Base-by-base conservation (phyloP, 2,888 invertebrate species). In the Leucophenga maculata region DNA sequence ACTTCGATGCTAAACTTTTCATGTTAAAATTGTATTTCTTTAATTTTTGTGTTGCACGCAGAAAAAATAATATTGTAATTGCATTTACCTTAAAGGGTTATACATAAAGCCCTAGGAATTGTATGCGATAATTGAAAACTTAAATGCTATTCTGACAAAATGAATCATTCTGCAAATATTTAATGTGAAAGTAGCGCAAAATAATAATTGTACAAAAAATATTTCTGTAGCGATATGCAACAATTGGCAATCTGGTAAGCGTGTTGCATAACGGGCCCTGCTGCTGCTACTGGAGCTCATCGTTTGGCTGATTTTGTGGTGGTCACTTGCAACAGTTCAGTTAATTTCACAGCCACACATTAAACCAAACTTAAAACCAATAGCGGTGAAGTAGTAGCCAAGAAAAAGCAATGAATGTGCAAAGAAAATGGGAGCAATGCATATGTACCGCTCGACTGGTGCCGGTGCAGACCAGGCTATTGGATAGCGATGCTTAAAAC, bases 211-310 rank as follows among this genome's bases (percentile, higher is more conserved):
- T 6, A 39, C 8, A 54, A 20, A n/a, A 20, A 54, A 18, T 18
- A 54, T 16, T 4, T 18, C 18, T 54, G 1, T 22, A 6, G 20
- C 44, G 65, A n/a, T 65, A 32, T 65, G 65, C 65, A 65, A 50
- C 52, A 65, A 32, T 65, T 65, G 65, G 50, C 52, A 65, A 64
- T 48, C 20, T 48, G 64, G 46, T 65, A 52, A 52, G 22, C 52
- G 55, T 66, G 66, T 66, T 66, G 52, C 66, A 66, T 66, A 66
- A 66, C 66, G 66, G 66, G 39, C 62, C 65, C 26, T 65, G 18
- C 57, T 16, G 18, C 20, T 57, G 57, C 57, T 18, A 14, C 57
- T 18, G 50, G 16, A 50, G 50, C 18, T 26, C 26, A 26, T 26
- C 26, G 26, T 26, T 26, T 26, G 26, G 26, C 4, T 50, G 50